Conservation (phyloP, 1,140 invertebrate species). For the Sitodiplosis mosellana region DNA sequence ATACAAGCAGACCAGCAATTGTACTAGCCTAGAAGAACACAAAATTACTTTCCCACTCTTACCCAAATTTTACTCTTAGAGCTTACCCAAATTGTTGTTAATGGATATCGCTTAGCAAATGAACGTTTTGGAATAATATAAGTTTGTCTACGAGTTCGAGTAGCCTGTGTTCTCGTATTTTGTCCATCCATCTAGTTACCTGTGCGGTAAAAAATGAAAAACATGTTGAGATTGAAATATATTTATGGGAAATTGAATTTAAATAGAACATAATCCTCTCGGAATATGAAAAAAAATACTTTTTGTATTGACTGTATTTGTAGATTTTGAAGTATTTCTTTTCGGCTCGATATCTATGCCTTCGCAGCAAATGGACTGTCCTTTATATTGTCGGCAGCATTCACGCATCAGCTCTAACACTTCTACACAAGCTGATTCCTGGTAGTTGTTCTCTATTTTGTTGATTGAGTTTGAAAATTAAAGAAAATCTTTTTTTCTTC, state of each 20-base stretch:
- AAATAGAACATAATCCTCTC: neutral
- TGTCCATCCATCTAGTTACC: neutral
- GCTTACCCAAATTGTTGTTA: no score
- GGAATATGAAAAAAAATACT: no score
- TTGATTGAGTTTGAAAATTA: neutral
- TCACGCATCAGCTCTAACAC: slow-evolving; percentile 41
- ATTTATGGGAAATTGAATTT: neutral
- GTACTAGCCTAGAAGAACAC: no score
- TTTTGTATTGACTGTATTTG: neutral
- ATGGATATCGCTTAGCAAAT: slow-evolving; percentile 32
- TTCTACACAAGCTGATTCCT: slow-evolving; percentile 37
- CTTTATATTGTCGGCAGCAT: slow-evolving; percentile 41
- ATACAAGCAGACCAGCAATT: slow-evolving; percentile 25
- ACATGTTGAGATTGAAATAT: no score
- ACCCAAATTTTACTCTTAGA: no score
- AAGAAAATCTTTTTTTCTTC: neutral
- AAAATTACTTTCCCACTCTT: no score
- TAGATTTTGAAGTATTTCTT: slow-evolving; percentile 23
- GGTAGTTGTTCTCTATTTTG: slow-evolving; percentile 42
- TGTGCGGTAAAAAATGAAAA: neutral
- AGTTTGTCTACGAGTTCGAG: neutral
- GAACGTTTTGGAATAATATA: slow-evolving; percentile 9
- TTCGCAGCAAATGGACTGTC: slow-evolving; percentile 37
- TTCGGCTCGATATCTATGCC: slow-evolving; percentile 37
- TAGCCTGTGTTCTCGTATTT: neutral